These are phyloP conservation scores for Lucilia sericata DNA, from an alignment of 1,140 invertebrate genomes.

Conservation along the genomic window DNA sequence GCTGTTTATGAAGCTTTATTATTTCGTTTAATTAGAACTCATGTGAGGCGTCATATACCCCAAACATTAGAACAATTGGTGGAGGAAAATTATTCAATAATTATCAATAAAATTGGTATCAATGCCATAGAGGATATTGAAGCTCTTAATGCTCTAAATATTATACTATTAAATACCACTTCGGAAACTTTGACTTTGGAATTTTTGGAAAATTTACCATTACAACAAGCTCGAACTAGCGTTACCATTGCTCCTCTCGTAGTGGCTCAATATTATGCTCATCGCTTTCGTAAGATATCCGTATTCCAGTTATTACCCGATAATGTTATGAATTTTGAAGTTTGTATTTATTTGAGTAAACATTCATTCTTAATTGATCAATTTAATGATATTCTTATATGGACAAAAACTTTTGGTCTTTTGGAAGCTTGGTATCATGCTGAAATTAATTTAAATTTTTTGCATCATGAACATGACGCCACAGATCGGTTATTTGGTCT, in stretches of 20 bases:
- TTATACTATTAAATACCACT: background rate
- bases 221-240: too few relatives aligned
- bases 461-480: background rate
- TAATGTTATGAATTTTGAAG: background rate
- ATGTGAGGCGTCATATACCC: conserved; percentile 44
- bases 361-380: background rate
- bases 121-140: background rate
- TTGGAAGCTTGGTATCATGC: background rate
- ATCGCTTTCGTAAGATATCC: background rate
- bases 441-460: background rate
- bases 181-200: background rate
- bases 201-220: background rate
- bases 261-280: background rate
- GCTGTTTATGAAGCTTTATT: background rate
- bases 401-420: background rate
- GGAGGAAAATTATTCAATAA: conserved; percentile 53
- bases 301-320: background rate
- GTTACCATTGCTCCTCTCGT: background rate
- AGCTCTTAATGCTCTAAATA: background rate
- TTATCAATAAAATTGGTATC: conserved; percentile 37
- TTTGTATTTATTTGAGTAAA: background rate
- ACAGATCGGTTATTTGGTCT: too few relatives aligned
- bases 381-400: background rate
- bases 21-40: background rate
- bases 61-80: conserved; percentile 53